These are phyloP conservation scores for Saturnia pavonia DNA, from an alignment of 2,888 invertebrate genomes.

Conservation along the genomic window DNA sequence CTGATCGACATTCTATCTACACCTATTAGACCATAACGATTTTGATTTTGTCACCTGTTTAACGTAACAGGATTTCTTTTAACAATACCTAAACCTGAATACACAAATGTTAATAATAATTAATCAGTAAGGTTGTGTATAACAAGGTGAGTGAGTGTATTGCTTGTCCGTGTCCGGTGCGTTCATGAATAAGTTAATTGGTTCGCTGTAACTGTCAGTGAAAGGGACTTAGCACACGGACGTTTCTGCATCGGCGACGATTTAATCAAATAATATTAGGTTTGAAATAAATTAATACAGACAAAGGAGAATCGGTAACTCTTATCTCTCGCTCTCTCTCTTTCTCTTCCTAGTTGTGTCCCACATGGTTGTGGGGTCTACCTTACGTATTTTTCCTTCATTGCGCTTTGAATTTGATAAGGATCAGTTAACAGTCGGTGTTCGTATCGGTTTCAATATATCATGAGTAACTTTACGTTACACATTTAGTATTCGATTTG, in stretches of 20 bases:
- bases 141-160: constrained; percentile 13
- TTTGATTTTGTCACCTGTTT: too few relatives aligned
- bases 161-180: constrained; percentile 44
- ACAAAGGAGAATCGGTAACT: background rate
- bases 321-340: background rate
- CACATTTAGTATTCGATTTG: too few relatives aligned
- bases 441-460: background rate
- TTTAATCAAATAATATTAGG: background rate
- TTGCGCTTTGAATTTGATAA: too few relatives aligned
- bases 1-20: too few relatives aligned
- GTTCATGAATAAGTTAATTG: constrained; percentile 74
- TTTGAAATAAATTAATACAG: background rate
- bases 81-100: background rate
- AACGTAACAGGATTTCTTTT: too few relatives aligned
- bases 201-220: constrained; percentile 44
- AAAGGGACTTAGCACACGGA: constrained; percentile 27
- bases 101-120: background rate
- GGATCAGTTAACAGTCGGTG: background rate
- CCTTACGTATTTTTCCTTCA: too few relatives aligned
- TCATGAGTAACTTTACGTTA: too few relatives aligned
- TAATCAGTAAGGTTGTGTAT: constrained; percentile 4
- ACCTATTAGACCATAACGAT: too few relatives aligned
- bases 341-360: too few relatives aligned
- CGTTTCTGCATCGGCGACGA: background rate
- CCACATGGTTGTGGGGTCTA: too few relatives aligned